Evolutionary conservation across 2,113 vertebrate species (phyloP).

Genomic region (Pitta sordida): DNA sequence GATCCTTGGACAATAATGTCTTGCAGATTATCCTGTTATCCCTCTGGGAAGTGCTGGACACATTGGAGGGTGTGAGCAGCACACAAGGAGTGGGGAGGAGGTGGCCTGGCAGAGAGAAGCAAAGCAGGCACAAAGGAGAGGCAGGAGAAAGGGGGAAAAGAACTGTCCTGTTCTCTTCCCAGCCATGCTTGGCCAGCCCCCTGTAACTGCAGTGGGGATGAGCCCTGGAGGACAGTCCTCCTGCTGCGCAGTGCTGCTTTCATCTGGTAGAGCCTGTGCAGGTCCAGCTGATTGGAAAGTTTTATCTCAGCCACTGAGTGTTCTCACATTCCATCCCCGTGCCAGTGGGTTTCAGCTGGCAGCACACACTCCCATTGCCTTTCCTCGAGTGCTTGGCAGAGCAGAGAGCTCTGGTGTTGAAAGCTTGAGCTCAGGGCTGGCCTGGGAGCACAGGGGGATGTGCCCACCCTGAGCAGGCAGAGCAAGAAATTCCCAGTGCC

Average conservation of each 20-base stretch:
- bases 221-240: not conserved
- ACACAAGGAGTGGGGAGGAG: not conserved
- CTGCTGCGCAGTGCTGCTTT: not conserved
- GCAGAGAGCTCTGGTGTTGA: not conserved
- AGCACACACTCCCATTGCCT: not conserved
- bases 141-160: not conserved
- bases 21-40: not conserved
- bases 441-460: not conserved
- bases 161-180: not conserved
- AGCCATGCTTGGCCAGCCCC: fast-evolving
- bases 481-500: not conserved
- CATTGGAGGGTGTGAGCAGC: not conserved
- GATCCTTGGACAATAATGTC: not conserved
- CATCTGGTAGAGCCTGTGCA: not conserved
- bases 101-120: not conserved
- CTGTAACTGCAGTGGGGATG: fast-evolving
- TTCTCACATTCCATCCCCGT: not conserved
- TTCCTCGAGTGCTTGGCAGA: not conserved
- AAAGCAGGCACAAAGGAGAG: not conserved
- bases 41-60: not conserved
- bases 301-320: not conserved
- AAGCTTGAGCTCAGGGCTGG: not conserved
- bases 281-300: not conserved
- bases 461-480: not conserved
- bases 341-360: not conserved